phyloP scores from a whole-genome alignment of 2,797 vertebrate species.

The Arctocebus calabarensis region DNA sequence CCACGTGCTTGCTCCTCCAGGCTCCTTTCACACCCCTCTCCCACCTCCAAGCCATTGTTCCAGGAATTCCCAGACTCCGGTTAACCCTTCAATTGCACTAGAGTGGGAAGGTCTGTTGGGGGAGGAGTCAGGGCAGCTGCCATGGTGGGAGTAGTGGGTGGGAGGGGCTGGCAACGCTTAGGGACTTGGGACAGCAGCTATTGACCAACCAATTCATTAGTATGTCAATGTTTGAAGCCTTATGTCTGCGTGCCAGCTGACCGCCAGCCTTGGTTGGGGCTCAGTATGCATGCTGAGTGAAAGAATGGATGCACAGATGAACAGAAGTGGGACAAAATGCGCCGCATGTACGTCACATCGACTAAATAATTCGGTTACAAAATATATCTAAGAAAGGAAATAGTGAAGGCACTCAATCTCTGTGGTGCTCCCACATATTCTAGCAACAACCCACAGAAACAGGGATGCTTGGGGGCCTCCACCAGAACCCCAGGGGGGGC shows the following conservation, averaged over 20 bases:
- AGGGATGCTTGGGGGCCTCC: background rate
- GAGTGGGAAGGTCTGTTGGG: accelerated
- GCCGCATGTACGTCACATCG: background rate
- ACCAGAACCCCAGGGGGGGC: background rate
- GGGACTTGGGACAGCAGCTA: background rate
- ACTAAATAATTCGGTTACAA: background rate
- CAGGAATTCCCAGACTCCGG: background rate
- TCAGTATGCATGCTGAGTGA: background rate
- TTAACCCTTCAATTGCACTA: background rate
- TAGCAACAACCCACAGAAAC: background rate
- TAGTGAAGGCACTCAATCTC: background rate
- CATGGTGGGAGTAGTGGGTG: accelerated
- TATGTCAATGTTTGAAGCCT: background rate
- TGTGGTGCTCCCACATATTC: accelerated
- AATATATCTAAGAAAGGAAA: background rate
- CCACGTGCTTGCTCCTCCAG: background rate
- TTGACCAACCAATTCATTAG: background rate
- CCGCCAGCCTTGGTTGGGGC: background rate
- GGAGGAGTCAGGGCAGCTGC: background rate
- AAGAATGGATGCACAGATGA: background rate
- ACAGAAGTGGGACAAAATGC: background rate
- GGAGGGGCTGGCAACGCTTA: background rate
- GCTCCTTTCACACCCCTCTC: background rate
- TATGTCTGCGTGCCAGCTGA: background rate
- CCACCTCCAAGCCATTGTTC: background rate